Conservation (phyloP, 2,113 vertebrate species). For the Microtus richardsoni region DNA sequence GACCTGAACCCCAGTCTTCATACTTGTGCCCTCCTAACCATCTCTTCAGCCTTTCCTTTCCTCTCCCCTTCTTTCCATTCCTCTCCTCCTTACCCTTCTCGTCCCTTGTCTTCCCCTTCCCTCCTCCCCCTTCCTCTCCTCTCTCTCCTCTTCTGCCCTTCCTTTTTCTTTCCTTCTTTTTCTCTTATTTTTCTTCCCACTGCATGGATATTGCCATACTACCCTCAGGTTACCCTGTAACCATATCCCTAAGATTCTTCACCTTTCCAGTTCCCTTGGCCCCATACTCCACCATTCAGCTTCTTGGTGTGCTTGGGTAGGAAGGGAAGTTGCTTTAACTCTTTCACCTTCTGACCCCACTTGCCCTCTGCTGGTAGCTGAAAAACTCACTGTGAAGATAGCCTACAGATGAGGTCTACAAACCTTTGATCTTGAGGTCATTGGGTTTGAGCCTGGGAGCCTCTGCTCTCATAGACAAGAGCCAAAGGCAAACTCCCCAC, state of each 20-base stretch:
- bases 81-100: background rate
- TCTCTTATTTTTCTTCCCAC: background rate
- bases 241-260: background rate
- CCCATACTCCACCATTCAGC: background rate
- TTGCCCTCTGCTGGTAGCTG: rapidly evolving
- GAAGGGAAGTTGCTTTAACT: background rate
- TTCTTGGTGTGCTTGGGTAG: background rate
- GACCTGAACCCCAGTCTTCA: background rate
- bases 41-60: background rate
- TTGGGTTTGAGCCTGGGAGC: background rate
- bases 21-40: background rate
- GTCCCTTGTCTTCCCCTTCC: background rate
- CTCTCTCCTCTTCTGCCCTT: background rate
- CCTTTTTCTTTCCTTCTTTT: background rate
- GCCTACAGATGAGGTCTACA: background rate
- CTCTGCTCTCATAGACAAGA: background rate
- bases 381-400: background rate
- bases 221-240: background rate
- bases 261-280: rapidly evolving
- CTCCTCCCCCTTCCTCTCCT: background rate
- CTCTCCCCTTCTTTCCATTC: background rate
- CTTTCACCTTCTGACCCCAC: background rate
- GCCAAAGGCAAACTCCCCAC: background rate
- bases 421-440: background rate
- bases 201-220: background rate